Conservation (phyloP, 1,140 invertebrate species). For the Drosophila ficusphila region DNA sequence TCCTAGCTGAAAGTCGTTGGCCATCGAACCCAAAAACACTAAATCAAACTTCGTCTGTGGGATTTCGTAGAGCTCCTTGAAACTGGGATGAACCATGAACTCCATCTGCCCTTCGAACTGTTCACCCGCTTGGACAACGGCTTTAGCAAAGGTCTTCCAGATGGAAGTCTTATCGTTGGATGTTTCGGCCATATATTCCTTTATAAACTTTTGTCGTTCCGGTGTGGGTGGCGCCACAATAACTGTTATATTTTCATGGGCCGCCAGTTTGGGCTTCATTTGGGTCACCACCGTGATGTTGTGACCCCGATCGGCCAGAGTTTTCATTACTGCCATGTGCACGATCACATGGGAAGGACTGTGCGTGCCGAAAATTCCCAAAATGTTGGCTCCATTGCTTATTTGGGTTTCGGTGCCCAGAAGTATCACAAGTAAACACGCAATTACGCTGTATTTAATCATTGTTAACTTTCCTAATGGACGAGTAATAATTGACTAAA, state of each 20-base stretch:
- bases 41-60: slow-evolving; percentile 65
- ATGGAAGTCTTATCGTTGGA: slow-evolving; percentile 33
- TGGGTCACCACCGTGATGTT: slow-evolving; percentile 70
- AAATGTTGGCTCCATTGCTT: slow-evolving; percentile 53
- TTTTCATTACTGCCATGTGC: slow-evolving; percentile 66
- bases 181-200: slow-evolving; percentile 30
- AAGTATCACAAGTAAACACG: neutral
- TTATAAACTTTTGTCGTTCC: slow-evolving; percentile 19
- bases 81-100: slow-evolving; percentile 41
- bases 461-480: neutral
- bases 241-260: slow-evolving; percentile 53
- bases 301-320: slow-evolving; percentile 68
- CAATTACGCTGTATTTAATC: neutral
- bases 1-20: slow-evolving; percentile 69
- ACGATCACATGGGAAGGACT: slow-evolving; percentile 78
- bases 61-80: slow-evolving; percentile 52
- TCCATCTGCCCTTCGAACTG: slow-evolving; percentile 52
- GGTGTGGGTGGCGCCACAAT: slow-evolving; percentile 47
- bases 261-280: slow-evolving; percentile 44
- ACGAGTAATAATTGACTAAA: slow-evolving; percentile 2
- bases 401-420: neutral
- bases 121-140: neutral
- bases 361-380: slow-evolving; percentile 66
- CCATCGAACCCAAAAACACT: slow-evolving; percentile 60
- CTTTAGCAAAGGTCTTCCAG: slow-evolving; percentile 6